Conservation (phyloP, 1,140 invertebrate genomes). For the Calephelis virginiensis region DNA sequence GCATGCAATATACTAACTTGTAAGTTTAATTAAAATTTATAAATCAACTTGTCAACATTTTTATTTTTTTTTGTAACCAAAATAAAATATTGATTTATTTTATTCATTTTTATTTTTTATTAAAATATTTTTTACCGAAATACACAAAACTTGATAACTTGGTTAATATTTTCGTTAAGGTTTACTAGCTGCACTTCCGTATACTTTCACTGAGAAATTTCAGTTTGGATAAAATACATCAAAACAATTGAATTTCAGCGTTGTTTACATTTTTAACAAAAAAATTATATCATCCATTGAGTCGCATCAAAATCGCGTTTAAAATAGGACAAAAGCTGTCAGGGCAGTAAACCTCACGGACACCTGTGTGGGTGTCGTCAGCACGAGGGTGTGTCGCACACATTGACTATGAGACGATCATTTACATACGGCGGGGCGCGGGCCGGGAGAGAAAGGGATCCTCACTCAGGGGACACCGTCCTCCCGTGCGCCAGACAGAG, state of each 20-base stretch:
- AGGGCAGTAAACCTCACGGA: constrained; percentile 72
- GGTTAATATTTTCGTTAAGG: no score
- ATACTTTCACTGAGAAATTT: no score
- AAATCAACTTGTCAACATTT: no score
- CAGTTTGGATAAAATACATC: no score
- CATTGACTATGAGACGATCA: constrained; percentile 61
- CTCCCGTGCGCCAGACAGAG: constrained; percentile 60
- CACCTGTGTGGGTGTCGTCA: constrained; percentile 40
- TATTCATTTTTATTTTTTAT: no score
- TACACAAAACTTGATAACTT: no score
- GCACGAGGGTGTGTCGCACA: constrained; percentile 50
- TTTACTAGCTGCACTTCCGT: no score
- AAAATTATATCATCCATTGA: constrained; percentile 15
- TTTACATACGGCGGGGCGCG: constrained; percentile 71
- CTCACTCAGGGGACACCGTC: constrained; percentile 45
- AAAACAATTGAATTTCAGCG: not conserved
- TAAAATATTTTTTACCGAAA: no score
- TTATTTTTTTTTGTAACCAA: no score
- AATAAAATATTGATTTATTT: no score
- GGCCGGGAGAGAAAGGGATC: constrained; percentile 63
- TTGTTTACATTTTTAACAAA: constrained; percentile 8
- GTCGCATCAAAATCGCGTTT: constrained; percentile 63
- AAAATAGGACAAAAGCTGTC: constrained; percentile 74
- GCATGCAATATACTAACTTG: no score
- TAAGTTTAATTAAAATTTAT: no score